Evolutionary conservation across 1,140 invertebrate species (phyloP).

Genomic region (Thaumetopoea pityocampa): DNA sequence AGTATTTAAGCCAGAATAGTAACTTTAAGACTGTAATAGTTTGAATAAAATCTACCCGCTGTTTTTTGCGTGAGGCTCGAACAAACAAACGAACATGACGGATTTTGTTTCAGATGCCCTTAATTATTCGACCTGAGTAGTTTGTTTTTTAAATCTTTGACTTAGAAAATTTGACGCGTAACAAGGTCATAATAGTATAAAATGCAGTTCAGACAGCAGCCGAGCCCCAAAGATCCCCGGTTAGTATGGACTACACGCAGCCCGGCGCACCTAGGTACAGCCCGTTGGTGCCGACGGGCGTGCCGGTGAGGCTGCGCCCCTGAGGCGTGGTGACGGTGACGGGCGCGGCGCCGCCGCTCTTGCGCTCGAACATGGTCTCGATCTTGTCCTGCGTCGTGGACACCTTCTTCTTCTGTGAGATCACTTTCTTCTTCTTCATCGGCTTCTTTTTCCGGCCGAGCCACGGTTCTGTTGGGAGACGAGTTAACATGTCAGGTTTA

Average conservation of each 20-base stretch:
- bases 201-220: too few species aligned
- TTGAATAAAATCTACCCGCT: too few species aligned
- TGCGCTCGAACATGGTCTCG: conserved; percentile 80
- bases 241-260: not conserved
- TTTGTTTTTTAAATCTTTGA: too few species aligned
- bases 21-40: too few species aligned
- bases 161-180: too few species aligned
- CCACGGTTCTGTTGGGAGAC: conserved; percentile 85
- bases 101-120: too few species aligned
- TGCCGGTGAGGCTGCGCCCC: conserved; percentile 51
- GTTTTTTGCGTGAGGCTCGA: too few species aligned
- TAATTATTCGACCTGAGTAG: too few species aligned
- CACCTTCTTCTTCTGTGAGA: conserved; percentile 78
- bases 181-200: too few species aligned
- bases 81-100: too few species aligned
- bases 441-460: conserved; percentile 84
- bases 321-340: conserved; percentile 46
- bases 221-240: not conserved
- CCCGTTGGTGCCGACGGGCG: conserved; percentile 68
- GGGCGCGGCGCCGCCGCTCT: conserved; percentile 46
- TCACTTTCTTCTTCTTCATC: conserved; percentile 81
- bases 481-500: too few species aligned
- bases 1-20: too few species aligned
- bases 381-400: conserved; percentile 87
- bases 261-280: conserved; percentile 48